A percentile compares a stretch with the other conserved stretches of the same genome.
phyloP scores from a whole-genome alignment of 2,797 vertebrate species.

The Trachops cirrhosus region DNA sequence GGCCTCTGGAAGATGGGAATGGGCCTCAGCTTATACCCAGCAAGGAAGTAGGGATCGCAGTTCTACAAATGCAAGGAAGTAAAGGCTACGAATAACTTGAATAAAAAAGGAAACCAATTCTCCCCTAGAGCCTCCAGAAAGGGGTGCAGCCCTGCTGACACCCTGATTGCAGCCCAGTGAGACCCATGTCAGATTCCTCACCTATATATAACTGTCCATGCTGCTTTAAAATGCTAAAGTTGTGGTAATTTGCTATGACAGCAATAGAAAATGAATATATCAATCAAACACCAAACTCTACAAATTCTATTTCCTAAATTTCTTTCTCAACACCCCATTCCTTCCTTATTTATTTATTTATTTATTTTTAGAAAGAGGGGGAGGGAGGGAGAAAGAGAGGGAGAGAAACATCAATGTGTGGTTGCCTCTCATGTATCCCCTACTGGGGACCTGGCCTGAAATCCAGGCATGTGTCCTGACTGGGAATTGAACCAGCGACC shows the following conservation, averaged over 20 bases:
- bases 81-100: neutral
- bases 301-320: neutral
- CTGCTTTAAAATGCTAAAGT: constrained; percentile 8
- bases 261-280: neutral
- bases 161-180: neutral
- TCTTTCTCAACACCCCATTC: neutral
- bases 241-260: neutral
- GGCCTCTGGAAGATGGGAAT: neutral
- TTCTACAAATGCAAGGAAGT: neutral
- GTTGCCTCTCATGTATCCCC: no score
- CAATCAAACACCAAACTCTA: neutral
- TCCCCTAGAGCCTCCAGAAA: neutral
- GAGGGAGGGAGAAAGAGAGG: no score
- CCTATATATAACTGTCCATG: neutral
- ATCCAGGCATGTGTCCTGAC: no score
- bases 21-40: neutral
- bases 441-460: no score
- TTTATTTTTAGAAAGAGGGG: no score
- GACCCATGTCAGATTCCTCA: neutral
- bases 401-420: no score
- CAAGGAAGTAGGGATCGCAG: neutral
- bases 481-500: no score
- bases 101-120: neutral
- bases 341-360: no score
- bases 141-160: neutral